Percentiles rank a stretch among this genome's conserved stretches.
These are phyloP conservation scores for Glossophaga mutica DNA, from an alignment of 2,797 vertebrate genomes.

Conservation along the genomic window DNA sequence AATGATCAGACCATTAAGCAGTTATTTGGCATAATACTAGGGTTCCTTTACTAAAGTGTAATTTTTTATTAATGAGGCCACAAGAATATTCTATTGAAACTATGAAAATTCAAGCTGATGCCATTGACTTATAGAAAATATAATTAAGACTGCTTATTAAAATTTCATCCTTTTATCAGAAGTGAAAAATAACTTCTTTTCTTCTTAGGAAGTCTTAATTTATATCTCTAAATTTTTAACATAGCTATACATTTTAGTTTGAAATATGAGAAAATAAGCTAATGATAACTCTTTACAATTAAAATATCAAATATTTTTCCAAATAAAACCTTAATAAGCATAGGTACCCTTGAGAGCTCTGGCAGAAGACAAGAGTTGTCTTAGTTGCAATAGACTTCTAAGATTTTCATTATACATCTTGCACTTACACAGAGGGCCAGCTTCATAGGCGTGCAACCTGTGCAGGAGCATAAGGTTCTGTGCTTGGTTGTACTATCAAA, in stretches of 20 bases:
- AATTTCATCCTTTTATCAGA: constrained; percentile 12
- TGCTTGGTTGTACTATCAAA: background rate
- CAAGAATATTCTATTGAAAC: constrained; percentile 38
- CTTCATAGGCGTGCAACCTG: background rate
- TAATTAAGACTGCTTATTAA: background rate
- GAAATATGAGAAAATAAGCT: background rate
- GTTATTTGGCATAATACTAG: constrained; percentile 3
- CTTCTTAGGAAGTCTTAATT: constrained; percentile 12
- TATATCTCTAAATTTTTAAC: constrained; percentile 23
- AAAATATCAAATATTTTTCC: background rate
- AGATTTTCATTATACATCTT: background rate
- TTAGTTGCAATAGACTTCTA: background rate
- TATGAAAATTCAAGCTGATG: background rate
- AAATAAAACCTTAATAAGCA: constrained; percentile 26
- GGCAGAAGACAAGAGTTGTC: background rate
- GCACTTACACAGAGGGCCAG: background rate
- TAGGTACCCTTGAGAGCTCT: background rate
- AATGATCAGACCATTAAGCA: constrained; percentile 11
- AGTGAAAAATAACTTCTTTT: constrained; percentile 15
- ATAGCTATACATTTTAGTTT: constrained; percentile 6
- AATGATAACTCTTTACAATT: background rate
- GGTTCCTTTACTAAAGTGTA: background rate
- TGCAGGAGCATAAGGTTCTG: background rate
- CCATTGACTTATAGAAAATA: constrained; percentile 17
- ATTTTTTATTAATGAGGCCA: constrained; percentile 31